A percentile compares a stretch with the other conserved stretches of the same genome.
Conservation (phyloP, 2,113 vertebrate genomes). For the Ivindomyrus marchei region DNA sequence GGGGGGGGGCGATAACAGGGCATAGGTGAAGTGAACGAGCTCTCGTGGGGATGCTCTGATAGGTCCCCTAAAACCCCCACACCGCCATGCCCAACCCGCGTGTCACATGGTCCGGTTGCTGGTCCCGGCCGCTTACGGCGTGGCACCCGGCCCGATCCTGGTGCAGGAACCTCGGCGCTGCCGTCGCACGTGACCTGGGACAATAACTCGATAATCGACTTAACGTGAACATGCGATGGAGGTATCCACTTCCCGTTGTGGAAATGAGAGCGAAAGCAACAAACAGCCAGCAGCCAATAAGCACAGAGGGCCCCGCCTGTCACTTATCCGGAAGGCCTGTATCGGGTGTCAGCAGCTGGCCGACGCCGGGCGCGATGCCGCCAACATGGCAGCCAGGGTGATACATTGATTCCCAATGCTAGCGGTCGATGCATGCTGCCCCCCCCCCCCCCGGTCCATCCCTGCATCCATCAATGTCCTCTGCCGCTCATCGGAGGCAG, state of each 20-base stretch:
- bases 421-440: background rate
- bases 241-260: background rate
- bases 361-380: background rate
- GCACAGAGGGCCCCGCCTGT: background rate
- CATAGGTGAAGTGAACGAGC: background rate
- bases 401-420: constrained; percentile 12
- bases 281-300: background rate
- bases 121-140: background rate
- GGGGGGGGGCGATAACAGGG: background rate
- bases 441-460: background rate
- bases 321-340: background rate
- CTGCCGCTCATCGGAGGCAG: background rate
- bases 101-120: background rate
- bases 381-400: background rate
- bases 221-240: background rate
- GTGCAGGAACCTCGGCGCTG: background rate
- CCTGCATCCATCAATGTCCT: background rate
- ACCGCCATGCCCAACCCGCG: background rate
- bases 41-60: background rate
- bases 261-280: background rate
- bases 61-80: background rate
- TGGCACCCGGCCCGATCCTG: background rate
- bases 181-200: background rate
- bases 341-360: constrained; percentile 2
- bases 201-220: background rate